Evolutionary conservation across 1,140 invertebrate genomes (phyloP), one percentile per base, ranked within the genome.

Genomic region (Hylyphantes graminicola): DNA sequence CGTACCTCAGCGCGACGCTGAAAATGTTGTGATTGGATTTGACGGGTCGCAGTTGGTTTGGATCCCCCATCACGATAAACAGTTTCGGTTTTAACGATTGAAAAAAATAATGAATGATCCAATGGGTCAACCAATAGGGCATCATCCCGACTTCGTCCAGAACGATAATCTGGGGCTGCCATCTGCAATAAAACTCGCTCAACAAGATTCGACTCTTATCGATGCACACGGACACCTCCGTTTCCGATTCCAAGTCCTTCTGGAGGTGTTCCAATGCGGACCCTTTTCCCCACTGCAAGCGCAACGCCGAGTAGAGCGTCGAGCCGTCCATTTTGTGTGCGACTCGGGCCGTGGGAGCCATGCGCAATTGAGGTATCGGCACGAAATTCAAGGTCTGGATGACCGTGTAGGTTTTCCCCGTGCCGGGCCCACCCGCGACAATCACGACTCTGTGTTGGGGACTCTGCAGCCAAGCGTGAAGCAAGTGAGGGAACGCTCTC

Each of bases 121-220:
- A n/a, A 64, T 50, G 48, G 2, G 65, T 35, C 12, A 70, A 17
- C 77, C 77, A 80, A 61, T 21, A 68, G 0, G 64, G 64, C 9
- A 80, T 12, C 65, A 80, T 70, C 8, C 64, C 51, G 9, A 80
- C 61, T 80, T 80, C 77, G n/a, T 80, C 77, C 7, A 80, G 11
- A 9, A 80, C 65, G 0, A 80, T 13, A n/a, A 70, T 11, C 6
- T 17, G 12, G 7, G 8, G n/a, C n/a, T n/a, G n/a, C n/a, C n/a
- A n/a, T n/a, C 19, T 6, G 15, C 54, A 63, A n/a, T 1, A 10
- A 13, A 59, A n/a, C 13, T 9, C 7, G 0, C 64, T 7, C 10
- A 9, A 0, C 2, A 76, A 15, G 9, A 8, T 3, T 10, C 17
- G 15, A 50, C 57, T 63, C 11, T 11, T 59, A 57, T 74, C 12